Evolutionary conservation across 2,888 invertebrate species (phyloP).

Genomic region (Amphipoea oculea): DNA sequence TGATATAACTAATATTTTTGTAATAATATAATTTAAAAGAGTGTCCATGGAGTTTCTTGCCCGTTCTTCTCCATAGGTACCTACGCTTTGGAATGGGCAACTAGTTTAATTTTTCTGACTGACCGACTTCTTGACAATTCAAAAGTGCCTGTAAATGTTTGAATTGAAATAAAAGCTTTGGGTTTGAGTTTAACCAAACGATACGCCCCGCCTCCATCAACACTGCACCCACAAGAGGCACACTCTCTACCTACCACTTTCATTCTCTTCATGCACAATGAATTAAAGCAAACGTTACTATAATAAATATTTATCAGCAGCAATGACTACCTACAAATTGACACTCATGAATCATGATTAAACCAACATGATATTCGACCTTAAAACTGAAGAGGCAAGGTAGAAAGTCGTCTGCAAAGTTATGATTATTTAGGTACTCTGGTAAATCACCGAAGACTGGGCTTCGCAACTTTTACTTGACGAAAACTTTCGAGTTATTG

Average conservation of each 20-base stretch:
- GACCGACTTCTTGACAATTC: too few species aligned
- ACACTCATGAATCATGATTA: constrained; percentile 24
- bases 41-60: too few species aligned
- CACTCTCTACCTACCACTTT: constrained; percentile 54
- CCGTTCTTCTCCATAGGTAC: too few species aligned
- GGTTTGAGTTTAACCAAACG: background rate
- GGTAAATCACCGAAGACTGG: constrained; percentile 61
- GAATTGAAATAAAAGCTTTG: too few species aligned
- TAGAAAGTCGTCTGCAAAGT: constrained; percentile 44
- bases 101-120: too few species aligned
- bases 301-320: constrained; percentile 66
- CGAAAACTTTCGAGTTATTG: constrained; percentile 65
- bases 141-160: too few species aligned
- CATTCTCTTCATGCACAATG: constrained; percentile 52
- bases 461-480: constrained; percentile 68
- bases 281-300: constrained; percentile 49
- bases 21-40: too few species aligned
- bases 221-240: constrained; percentile 6
- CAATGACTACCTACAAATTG: constrained; percentile 63
- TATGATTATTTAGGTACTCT: constrained; percentile 62
- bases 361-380: constrained; percentile 37
- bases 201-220: background rate
- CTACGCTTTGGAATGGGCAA: too few species aligned
- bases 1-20: too few species aligned
- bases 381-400: constrained; percentile 31